These are phyloP conservation scores for Aporophyla lueneburgensis DNA, from an alignment of 2,888 invertebrate species.

Conservation along the genomic window DNA sequence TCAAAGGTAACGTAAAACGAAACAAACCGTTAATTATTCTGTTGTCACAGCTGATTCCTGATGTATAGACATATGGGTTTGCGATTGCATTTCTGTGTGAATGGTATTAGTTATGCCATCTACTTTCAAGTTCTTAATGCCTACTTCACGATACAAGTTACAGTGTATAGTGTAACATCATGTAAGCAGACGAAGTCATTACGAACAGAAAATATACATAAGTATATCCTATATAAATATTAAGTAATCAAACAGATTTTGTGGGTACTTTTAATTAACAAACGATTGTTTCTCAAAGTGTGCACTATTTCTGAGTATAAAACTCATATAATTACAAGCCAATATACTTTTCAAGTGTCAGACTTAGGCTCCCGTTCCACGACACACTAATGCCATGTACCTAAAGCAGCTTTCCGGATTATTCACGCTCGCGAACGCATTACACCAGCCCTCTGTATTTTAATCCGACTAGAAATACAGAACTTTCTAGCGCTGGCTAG, in stretches of 20 bases:
- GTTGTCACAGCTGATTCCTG: neutral
- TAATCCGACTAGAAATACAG: constrained; percentile 27
- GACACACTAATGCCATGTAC: constrained; percentile 5
- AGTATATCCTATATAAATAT: neutral
- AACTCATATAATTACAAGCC: neutral
- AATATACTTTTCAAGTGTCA: neutral
- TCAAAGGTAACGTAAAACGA: too few relatives aligned
- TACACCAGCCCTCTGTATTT: constrained; percentile 12
- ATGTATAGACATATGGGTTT: neutral
- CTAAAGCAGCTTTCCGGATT: constrained; percentile 36
- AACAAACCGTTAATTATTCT: neutral
- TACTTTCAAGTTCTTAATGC: neutral
- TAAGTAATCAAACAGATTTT: neutral
- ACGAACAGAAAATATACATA: neutral
- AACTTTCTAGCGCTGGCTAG: constrained; percentile 14
- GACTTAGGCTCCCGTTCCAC: neutral
- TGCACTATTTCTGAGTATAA: neutral
- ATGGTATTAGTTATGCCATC: neutral
- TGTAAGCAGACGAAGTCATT: neutral
- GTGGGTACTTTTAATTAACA: neutral
- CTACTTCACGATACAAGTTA: neutral
- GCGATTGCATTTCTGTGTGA: neutral
- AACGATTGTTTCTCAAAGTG: neutral
- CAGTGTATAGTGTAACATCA: too few relatives aligned
- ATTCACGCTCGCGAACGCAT: constrained; percentile 25